Evolutionary conservation across 2,888 invertebrate species (phyloP).

Genomic region (Sarcophaga carnaria): DNA sequence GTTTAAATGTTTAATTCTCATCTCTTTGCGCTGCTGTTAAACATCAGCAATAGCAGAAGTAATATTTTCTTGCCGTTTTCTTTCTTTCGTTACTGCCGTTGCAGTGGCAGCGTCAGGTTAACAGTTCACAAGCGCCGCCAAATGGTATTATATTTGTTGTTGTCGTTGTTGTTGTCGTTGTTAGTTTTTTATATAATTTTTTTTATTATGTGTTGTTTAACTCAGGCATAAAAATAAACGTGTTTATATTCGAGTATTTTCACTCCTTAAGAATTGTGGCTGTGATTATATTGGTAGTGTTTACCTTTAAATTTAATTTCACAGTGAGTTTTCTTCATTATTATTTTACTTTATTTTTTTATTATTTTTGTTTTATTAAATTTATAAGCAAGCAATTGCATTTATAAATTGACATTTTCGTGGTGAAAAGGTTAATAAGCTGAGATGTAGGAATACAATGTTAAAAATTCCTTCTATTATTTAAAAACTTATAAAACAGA

Average conservation of each 20-base stretch:
- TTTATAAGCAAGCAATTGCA: neutral
- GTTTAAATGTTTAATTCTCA: slow-evolving; percentile 54
- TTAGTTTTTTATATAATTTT: slow-evolving; percentile 10
- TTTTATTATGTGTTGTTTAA: slow-evolving; percentile 22
- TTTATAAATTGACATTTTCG: slow-evolving; percentile 48
- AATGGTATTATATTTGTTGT: slow-evolving; percentile 6
- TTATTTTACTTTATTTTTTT: neutral
- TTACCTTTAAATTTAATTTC: slow-evolving; percentile 22
- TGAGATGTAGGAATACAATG: neutral
- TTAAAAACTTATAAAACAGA: neutral
- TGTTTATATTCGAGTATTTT: slow-evolving; percentile 26
- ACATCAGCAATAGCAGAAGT: slow-evolving; percentile 39
- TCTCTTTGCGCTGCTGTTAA: slow-evolving; percentile 41
- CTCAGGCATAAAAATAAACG: slow-evolving; percentile 36
- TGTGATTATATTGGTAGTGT: slow-evolving; percentile 20
- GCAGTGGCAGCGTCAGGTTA: slow-evolving; percentile 59
- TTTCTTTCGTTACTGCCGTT: neutral
- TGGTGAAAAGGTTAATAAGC: slow-evolving; percentile 48
- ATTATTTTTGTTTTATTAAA: slow-evolving; percentile 3
- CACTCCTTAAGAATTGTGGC: slow-evolving; percentile 33
- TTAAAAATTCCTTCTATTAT: neutral
- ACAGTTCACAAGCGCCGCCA: slow-evolving; percentile 69
- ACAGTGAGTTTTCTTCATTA: neutral
- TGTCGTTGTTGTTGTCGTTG: slow-evolving; percentile 34
- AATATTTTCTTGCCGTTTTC: neutral